A percentile compares a stretch with the other conserved stretches of the same genome.
Conservation (phyloP, 2,113 vertebrate genomes). For the Rhinopomastus cyanomelas region DNA sequence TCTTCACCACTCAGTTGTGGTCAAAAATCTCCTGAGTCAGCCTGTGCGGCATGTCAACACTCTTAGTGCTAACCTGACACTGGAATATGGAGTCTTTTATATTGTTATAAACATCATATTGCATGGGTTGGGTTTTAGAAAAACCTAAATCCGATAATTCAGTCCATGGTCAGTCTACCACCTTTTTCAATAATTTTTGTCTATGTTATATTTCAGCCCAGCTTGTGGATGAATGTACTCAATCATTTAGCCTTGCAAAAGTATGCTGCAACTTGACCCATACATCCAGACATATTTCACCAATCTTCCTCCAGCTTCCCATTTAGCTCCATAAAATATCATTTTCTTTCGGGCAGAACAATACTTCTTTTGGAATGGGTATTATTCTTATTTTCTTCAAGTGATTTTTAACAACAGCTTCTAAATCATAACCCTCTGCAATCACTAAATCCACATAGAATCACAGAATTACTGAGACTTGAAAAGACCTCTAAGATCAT, state of each 20-base stretch:
- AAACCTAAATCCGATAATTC: neutral
- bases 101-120: neutral
- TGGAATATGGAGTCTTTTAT: neutral
- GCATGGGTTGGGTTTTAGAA: neutral
- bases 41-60: neutral
- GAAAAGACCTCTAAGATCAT: too few species aligned
- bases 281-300: neutral
- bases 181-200: neutral
- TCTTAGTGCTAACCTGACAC: neutral
- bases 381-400: slow-evolving; percentile 15
- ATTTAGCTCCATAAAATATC: neutral
- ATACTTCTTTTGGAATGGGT: neutral
- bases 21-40: slow-evolving; percentile 17
- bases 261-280: neutral
- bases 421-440: neutral
- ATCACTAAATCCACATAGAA: neutral
- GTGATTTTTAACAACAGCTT: neutral
- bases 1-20: neutral
- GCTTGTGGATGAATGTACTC: neutral
- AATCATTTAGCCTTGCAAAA: neutral
- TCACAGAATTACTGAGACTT: too few species aligned
- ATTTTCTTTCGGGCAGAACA: neutral
- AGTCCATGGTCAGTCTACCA: neutral
- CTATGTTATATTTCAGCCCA: neutral
- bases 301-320: neutral